phyloP scores from a whole-genome alignment of 2,797 vertebrate genomes.

The Hemitrygon akajei region DNA sequence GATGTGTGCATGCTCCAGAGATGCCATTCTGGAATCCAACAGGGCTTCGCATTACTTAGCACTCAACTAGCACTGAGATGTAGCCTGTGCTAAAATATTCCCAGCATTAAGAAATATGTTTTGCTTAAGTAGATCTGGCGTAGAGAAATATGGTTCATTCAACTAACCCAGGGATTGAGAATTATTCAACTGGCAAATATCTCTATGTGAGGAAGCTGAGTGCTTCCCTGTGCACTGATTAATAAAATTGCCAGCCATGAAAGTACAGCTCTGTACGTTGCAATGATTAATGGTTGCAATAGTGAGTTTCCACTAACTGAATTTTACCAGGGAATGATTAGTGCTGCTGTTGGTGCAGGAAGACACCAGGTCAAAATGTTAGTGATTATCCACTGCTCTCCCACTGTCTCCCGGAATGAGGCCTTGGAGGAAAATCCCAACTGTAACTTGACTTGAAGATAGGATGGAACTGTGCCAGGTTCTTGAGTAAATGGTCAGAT shows the following conservation, averaged over 20 bases:
- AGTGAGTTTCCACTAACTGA: conserved; percentile 1
- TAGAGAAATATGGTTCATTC: not conserved
- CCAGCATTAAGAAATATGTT: too few species aligned
- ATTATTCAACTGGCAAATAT: not conserved
- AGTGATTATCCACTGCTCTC: not conserved
- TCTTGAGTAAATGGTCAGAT: not conserved
- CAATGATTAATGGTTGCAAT: conserved; percentile 28
- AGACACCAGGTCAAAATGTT: not conserved
- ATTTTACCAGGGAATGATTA: conserved; percentile 5
- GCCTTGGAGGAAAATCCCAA: not conserved
- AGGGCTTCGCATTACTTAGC: too few species aligned
- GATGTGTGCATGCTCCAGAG: too few species aligned
- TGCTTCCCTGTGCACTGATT: not conserved
- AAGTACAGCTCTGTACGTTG: not conserved
- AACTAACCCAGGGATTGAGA: not conserved
- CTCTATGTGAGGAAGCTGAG: not conserved
- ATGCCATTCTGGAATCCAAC: too few species aligned
- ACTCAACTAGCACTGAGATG: too few species aligned
- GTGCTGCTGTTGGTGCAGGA: not conserved
- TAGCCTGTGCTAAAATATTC: too few species aligned
- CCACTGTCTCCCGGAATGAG: not conserved
- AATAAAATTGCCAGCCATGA: not conserved
- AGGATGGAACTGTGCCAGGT: not conserved
- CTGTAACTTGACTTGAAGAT: not conserved
- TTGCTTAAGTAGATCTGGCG: not conserved